These are phyloP conservation scores for Sardina pilchardus DNA, from an alignment of 2,113 vertebrate species.

Conservation along the genomic window DNA sequence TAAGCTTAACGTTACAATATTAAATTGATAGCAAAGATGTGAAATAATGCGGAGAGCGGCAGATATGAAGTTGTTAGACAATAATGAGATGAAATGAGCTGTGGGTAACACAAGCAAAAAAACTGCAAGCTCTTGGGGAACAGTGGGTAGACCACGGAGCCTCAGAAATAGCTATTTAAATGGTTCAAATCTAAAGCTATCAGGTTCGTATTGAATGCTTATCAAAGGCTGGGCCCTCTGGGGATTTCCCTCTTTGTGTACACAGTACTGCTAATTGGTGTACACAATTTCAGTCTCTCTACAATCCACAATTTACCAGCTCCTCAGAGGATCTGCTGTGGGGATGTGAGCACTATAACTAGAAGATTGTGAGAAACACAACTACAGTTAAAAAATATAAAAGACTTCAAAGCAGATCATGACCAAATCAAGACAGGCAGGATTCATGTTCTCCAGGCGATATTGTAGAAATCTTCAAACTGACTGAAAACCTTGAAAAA, in stretches of 20 bases:
- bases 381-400: background rate
- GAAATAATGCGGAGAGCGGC: background rate
- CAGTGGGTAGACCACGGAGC: background rate
- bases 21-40: background rate
- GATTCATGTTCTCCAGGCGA: background rate
- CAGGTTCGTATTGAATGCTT: background rate
- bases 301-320: background rate
- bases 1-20: background rate
- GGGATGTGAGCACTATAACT: background rate
- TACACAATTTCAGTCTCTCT: background rate
- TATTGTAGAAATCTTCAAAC: background rate
- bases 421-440: background rate
- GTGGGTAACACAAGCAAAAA: background rate
- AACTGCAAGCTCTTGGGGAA: background rate
- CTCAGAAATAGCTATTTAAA: background rate
- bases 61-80: background rate
- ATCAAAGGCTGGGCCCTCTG: background rate
- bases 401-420: constrained; percentile 2
- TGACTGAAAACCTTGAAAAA: background rate
- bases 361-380: background rate
- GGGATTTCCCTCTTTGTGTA: background rate
- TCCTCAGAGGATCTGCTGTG: background rate
- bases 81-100: background rate
- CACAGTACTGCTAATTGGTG: background rate
- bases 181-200: constrained; percentile 2